Evolutionary conservation across 2,113 vertebrate genomes (phyloP), one percentile per base, ranked within the genome.

Genomic region (Guaruba guarouba): DNA sequence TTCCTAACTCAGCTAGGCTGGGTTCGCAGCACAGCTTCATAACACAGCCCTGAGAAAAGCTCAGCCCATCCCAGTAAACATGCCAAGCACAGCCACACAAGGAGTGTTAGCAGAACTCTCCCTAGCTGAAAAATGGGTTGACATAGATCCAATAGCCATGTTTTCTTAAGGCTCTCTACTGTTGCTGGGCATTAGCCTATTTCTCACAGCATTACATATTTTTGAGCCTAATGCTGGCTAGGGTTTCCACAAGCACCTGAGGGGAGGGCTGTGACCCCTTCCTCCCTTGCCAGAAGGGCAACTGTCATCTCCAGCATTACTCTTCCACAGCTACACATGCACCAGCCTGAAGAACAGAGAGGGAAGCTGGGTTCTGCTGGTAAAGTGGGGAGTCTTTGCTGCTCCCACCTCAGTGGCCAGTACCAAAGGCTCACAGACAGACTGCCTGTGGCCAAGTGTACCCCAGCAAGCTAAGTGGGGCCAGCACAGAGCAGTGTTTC

Each of bases 131-230:
- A 88, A 71, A 63, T 4, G 20, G 33, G 14, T 13, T 39, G 41
- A 67, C 35, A 27, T 6, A 1, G 8, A 17, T 77, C 44, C 67
- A 54, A 55, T 1, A 54, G 62, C 23, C 67, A 18, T 8, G 17
- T 14, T 68, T 78, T 23, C 51, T 46, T 33, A 9, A 20, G 29
- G 27, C 48, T 25, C 41, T 33, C 66, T 20, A 7, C 17, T 33
- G 57, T 4, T n/a, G 35, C 75, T 12, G 33, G 41, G 44, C 54
- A 14, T 28, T 31, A 44, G 57, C 11, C 49, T 2, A 0, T 14
- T 63, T 33, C 74, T 68, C 35, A 20, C n/a, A 67, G 23, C 0
- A 0, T 9, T 7, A 28, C 0, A 0, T 20, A 16, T 27, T 13
- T 84, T 49, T 17, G 59, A 88, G 20, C 13, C 35, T 27, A 27